A percentile compares a stretch with the other conserved stretches of the same genome.
Evolutionary conservation across 2,113 vertebrate species (phyloP).

Genomic region (Cathartes aura): DNA sequence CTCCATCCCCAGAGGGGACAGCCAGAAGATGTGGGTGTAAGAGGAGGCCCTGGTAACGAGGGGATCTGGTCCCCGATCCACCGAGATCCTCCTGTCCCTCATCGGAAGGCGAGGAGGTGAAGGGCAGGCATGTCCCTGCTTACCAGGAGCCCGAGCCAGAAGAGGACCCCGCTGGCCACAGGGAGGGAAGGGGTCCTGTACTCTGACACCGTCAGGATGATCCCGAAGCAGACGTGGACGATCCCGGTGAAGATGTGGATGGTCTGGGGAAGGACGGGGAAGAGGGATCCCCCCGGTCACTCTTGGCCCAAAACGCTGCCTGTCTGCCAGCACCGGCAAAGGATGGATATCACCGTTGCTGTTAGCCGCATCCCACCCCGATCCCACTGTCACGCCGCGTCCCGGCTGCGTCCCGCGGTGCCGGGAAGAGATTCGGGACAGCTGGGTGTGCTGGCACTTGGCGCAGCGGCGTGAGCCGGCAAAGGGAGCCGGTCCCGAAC

Average conservation of each 20-base stretch:
- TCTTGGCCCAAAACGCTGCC: neutral
- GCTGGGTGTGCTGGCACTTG: neutral
- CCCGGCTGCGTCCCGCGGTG: neutral
- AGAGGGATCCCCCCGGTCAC: neutral
- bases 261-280: neutral
- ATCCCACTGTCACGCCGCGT: rapidly evolving
- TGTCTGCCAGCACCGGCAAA: neutral
- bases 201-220: neutral
- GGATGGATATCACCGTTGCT: rapidly evolving
- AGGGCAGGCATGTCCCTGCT: neutral
- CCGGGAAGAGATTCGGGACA: rapidly evolving
- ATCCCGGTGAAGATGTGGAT: slow-evolving; percentile 45
- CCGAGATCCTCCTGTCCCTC: rapidly evolving
- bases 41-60: neutral
- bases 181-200: neutral
- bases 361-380: rapidly evolving
- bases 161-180: slow-evolving; percentile 32
- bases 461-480: rapidly evolving
- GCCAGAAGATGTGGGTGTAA: rapidly evolving
- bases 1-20: neutral
- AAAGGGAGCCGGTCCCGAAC: rapidly evolving
- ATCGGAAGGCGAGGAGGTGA: rapidly evolving
- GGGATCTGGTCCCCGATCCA: neutral
- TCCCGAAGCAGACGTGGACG: slow-evolving; percentile 15
- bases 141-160: slow-evolving; percentile 63